A percentile compares a stretch with the other conserved stretches of the same genome.
phyloP scores from a whole-genome alignment of 2,888 invertebrate genomes.

The Chymomyza fuscimana region DNA sequence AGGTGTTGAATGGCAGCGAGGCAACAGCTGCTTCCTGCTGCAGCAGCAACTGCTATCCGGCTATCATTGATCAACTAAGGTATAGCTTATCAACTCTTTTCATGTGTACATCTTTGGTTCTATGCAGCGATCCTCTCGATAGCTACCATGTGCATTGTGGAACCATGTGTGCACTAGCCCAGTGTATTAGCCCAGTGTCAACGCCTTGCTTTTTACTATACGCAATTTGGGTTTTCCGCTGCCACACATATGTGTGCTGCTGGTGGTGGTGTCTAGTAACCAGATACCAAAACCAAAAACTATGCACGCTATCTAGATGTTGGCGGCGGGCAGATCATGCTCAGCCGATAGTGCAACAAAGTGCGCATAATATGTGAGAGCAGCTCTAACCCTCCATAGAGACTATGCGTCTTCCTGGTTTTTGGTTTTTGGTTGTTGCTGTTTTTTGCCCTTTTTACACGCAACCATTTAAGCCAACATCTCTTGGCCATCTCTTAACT shows the following conservation, averaged over 20 bases:
- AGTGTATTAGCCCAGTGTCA: slow-evolving; percentile 64
- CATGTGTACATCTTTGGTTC: slow-evolving; percentile 46
- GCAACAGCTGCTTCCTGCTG: slow-evolving; percentile 47
- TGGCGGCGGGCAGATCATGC: slow-evolving; percentile 26
- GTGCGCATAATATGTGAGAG: slow-evolving; percentile 23
- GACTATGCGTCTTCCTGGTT: slow-evolving; percentile 12
- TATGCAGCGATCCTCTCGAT: slow-evolving; percentile 45
- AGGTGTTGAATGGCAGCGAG: slow-evolving; percentile 33
- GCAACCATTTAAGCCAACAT: slow-evolving; percentile 15
- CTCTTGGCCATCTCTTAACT: background rate
- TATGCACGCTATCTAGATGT: slow-evolving; percentile 56
- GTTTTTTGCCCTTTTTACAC: slow-evolving; percentile 36
- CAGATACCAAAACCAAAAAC: slow-evolving; percentile 34
- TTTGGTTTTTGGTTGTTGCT: slow-evolving; percentile 10
- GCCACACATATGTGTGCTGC: slow-evolving; percentile 39
- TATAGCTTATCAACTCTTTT: slow-evolving; percentile 55
- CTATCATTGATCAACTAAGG: slow-evolving; percentile 31
- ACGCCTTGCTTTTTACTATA: slow-evolving; percentile 59
- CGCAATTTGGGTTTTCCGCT: slow-evolving; percentile 66
- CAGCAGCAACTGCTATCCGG: slow-evolving; percentile 30
- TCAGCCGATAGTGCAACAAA: slow-evolving; percentile 27
- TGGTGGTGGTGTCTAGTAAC: background rate
- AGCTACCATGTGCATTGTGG: slow-evolving; percentile 9
- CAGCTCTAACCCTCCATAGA: slow-evolving; percentile 1
- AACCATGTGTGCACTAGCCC: slow-evolving; percentile 19